A percentile compares a stretch with the other conserved stretches of the same genome.
These are phyloP conservation scores for Salvelinus alpinus DNA, from an alignment of 2,113 vertebrate species.

Conservation along the genomic window DNA sequence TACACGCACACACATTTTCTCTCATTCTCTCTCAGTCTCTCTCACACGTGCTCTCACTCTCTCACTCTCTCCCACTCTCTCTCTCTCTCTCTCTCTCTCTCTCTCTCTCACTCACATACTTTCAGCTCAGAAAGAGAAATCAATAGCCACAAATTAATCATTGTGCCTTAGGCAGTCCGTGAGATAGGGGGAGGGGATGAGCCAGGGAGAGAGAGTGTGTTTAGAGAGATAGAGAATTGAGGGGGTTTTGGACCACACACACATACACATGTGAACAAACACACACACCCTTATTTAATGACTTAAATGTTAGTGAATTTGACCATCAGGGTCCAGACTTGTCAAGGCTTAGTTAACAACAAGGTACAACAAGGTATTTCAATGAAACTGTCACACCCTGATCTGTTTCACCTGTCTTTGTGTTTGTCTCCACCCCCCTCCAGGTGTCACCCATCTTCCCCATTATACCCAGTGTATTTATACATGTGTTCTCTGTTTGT, in stretches of 20 bases:
- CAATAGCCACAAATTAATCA: conserved; percentile 77
- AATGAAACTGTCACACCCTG: not conserved
- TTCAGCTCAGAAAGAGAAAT: conserved; percentile 68
- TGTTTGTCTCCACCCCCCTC: too few relatives aligned
- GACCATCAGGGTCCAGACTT: not conserved
- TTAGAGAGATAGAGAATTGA: conserved; percentile 39
- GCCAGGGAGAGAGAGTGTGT: conserved; percentile 25
- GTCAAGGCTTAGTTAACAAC: not conserved
- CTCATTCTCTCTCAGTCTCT: conserved; percentile 13
- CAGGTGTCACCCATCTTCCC: too few relatives aligned
- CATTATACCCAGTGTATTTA: too few relatives aligned
- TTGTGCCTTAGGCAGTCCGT: conserved; percentile 52
- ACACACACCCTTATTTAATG: not conserved
- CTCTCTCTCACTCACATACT: conserved; percentile 29
- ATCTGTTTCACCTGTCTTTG: too few relatives aligned
- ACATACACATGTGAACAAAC: not conserved
- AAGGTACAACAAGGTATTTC: not conserved
- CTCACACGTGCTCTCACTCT: conserved; percentile 14
- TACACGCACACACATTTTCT: not conserved
- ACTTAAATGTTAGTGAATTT: not conserved
- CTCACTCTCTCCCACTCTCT: not conserved
- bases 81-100: conserved; percentile 15
- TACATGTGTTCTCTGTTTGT: too few relatives aligned
- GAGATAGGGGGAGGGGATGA: conserved; percentile 15
- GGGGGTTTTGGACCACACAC: conserved; percentile 25